Percentiles rank a stretch among this genome's conserved stretches.
These are phyloP conservation scores for Magallana gigas DNA, from an alignment of 1,140 invertebrate species.

Conservation along the genomic window DNA sequence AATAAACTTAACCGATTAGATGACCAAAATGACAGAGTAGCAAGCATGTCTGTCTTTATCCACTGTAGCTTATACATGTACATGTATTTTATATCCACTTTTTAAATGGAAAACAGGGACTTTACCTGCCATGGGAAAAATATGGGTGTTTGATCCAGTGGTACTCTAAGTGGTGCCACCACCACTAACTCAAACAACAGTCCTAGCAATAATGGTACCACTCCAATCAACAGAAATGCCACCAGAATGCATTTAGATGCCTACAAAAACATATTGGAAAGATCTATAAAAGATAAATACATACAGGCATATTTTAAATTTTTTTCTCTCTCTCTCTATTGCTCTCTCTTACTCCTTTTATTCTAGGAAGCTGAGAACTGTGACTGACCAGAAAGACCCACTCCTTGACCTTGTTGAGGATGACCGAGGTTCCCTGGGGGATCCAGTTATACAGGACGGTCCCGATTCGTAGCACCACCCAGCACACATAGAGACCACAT, in stretches of 20 bases:
- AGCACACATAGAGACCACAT: conserved; percentile 95
- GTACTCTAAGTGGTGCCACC: conserved; percentile 94
- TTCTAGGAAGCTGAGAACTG: too few relatives aligned
- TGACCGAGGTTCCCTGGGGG: conserved; percentile 90
- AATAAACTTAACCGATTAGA: too few relatives aligned
- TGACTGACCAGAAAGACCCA: conserved; percentile 82
- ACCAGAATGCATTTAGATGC: conserved; percentile 37
- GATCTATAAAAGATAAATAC: not conserved
- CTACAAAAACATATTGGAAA: not conserved
- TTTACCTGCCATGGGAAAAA: conserved; percentile 88
- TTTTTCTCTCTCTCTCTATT: not conserved
- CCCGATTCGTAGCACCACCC: conserved; percentile 89
- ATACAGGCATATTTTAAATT: not conserved
- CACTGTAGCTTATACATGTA: too few relatives aligned
- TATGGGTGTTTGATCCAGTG: conserved; percentile 95
- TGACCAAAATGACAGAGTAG: too few relatives aligned
- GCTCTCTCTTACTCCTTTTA: not conserved
- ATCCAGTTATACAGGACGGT: conserved; percentile 91
- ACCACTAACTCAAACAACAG: conserved; percentile 94
- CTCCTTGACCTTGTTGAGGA: conserved; percentile 86
- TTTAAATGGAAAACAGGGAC: not conserved
- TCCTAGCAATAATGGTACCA: conserved; percentile 95
- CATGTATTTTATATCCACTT: too few relatives aligned
- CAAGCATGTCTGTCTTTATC: too few relatives aligned
- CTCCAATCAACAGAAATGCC: conserved; percentile 84